These are phyloP conservation scores for Cremastobaeus sp. DNA, from an alignment of 2,888 invertebrate genomes.

Conservation along the genomic window DNA sequence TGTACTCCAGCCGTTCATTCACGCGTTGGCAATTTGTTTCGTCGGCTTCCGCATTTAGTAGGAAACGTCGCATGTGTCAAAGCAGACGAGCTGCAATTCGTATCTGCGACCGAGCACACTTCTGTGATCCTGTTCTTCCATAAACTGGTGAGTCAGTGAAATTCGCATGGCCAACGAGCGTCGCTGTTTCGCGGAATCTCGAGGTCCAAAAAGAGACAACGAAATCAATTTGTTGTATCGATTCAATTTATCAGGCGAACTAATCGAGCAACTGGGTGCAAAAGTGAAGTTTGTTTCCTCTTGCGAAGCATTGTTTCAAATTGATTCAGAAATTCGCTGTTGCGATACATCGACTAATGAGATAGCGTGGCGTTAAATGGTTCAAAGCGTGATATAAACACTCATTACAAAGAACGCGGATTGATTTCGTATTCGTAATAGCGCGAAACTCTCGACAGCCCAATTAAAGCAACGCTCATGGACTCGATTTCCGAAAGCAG, in stretches of 20 bases:
- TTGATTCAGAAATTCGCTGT: no score
- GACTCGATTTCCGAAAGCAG: background rate
- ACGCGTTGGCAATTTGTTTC: conserved; percentile 26
- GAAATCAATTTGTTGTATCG: no score
- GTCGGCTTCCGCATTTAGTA: background rate
- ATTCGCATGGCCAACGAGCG: no score
- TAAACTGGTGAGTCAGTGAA: conserved; percentile 37
- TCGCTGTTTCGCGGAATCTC: no score
- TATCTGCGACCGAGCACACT: no score
- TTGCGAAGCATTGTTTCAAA: no score
- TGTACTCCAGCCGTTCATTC: conserved; percentile 39
- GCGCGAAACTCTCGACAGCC: background rate
- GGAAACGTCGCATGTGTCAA: conserved; percentile 25
- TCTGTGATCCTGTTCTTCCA: conserved; percentile 20
- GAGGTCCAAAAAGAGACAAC: no score
- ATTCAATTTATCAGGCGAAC: no score
- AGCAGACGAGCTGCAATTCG: conserved; percentile 2
- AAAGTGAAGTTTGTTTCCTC: no score
- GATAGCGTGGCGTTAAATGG: no score
- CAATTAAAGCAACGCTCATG: conserved; percentile 3
- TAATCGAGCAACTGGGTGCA: no score
- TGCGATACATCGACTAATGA: no score
- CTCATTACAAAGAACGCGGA: conserved; percentile 18
- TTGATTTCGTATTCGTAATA: conserved; percentile 12
- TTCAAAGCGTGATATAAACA: background rate